Evolutionary conservation across 2,888 invertebrate genomes (phyloP).

Genomic region (Polietes domitor): DNA sequence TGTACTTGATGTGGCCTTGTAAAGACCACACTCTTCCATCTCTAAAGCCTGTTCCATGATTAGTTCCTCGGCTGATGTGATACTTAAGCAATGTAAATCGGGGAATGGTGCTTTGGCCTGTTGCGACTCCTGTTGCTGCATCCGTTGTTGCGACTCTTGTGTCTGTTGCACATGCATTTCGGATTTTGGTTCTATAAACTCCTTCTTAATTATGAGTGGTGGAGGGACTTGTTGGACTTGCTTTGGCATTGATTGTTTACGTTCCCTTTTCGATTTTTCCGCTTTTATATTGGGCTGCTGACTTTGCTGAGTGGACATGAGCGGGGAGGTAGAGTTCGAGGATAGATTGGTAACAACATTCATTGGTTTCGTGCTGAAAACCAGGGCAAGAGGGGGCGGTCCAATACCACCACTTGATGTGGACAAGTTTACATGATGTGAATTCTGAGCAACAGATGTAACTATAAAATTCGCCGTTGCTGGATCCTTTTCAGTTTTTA

Average conservation of each 20-base stretch:
- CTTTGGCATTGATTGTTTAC: conserved; percentile 76
- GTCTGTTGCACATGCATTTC: conserved; percentile 40
- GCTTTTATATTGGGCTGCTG: conserved; percentile 63
- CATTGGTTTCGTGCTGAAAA: conserved; percentile 70
- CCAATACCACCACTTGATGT: conserved; percentile 43
- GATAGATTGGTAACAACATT: conserved; percentile 69
- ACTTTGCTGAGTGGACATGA: conserved; percentile 41
- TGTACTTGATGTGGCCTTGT: conserved; percentile 71
- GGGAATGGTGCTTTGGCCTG: conserved; percentile 74
- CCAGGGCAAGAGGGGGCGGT: conserved; percentile 70
- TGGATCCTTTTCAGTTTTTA: conserved; percentile 23
- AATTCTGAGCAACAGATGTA: conserved; percentile 26
- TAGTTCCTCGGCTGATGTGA: conserved; percentile 79
- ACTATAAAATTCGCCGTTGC: conserved; percentile 36
- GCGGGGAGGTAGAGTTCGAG: conserved; percentile 33
- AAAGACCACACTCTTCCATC: conserved; percentile 79
- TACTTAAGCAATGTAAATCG: conserved; percentile 77
- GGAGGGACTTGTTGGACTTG: conserved; percentile 74
- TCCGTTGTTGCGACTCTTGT: conserved; percentile 42
- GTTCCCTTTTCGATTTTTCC: conserved; percentile 75
- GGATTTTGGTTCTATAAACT: conserved; percentile 62
- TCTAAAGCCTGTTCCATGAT: conserved; percentile 80
- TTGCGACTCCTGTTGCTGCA: conserved; percentile 30
- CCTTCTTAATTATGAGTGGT: conserved; percentile 63
- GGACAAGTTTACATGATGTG: conserved; percentile 22